Base-by-base conservation (phyloP, 2,797 vertebrate genomes). In the Neomorphus geoffroyi region DNA sequence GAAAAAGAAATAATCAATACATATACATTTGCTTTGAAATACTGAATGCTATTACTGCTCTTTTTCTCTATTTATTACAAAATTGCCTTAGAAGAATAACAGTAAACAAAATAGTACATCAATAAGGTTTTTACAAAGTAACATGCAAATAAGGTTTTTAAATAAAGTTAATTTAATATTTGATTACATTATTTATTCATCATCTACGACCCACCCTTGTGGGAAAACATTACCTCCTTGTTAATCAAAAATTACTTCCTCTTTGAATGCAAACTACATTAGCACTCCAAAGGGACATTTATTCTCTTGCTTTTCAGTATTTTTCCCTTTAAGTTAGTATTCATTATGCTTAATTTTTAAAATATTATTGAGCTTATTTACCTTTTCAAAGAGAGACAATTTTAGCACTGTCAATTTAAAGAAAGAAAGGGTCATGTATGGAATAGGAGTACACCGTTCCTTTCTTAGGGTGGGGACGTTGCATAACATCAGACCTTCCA, bases 131-230 rank as follows among this genome's bases (percentile, higher is more conserved):
- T 89, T 39, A 66, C 62, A 89, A 86, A 88, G 62, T 82, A 93
- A 78, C 71, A 96, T 94, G 92, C 81, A 95, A 96, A 96, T 94
- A 77, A 85, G 81, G 16, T 87, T 86, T 94, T 94, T n/a, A 90
- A 96, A 93, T 95, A 93, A 90, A 95, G 57, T 80, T 93, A 94
- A 96, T 96, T 94, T 95, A 93, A 82, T 95, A 96, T 95, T 92
- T 96, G 92, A 96, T 95, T 94, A 50, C 90, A 92, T 94, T 95
- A 95, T 94, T 95, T 94, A 96, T 96, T 96, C 94, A 95, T 95
- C 84, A 92, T 82, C 88, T 93, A 91, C 6, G 33, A 64, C 88
- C 93, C 92, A 87, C 58, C 92, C 91, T 93, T 93, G 78, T 94
- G 94, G 91, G 90, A 64, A 95, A 95, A 96, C 75, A 87, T 87